Base-by-base conservation (phyloP, 2,797 vertebrate species). In the Halcyon smyrnensis region DNA sequence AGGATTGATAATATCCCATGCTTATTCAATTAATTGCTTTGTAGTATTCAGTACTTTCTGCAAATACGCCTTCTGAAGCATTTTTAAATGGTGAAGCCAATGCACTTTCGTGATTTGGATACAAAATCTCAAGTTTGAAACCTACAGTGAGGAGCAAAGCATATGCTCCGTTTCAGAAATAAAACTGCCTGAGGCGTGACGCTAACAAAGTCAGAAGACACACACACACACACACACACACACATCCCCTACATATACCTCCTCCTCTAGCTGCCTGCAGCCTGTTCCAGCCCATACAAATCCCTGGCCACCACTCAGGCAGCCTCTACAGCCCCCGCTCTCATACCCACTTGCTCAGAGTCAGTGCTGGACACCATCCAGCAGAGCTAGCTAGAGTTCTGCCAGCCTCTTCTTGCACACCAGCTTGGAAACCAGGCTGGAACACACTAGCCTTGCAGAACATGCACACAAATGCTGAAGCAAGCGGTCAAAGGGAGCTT, bases 91-190 rank as follows among this genome's bases (percentile, higher is more conserved):
- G 45, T 12, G n/a, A 84, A 63, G 60, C 25, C 36, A 48, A 32
- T 15, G 15, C 56, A 45, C 59, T 90, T 91, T 65, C 3, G 62
- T 6, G 16, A 75, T 69, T 56, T 67, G 67, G 56, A 84, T 45
- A 68, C 20, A 74, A 73, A 88, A 63, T 69, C 57, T 74, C 32
- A 56, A 91, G 56, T 90, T 67, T 77, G 56, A 75, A 68, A 86
- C 0, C 0, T 25, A 88, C 48, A 78, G 27, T 11, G 36, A 73
- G 28, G 54, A 94, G 60, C 59, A 86, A 79, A 96, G 85, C 95
- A 96, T 94, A 93, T 93, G 96, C 24, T 94, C 63, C 50, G 30
- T 86, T 96, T 96, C 89, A 96, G 87, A 97, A 93, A 89, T 89
- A 93, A 93, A 96, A 71, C 30, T 85, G 87, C 67, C 28, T 86